These are phyloP conservation scores for Saxidomus purpurata DNA, from an alignment of 1,140 invertebrate genomes.

Conservation along the genomic window DNA sequence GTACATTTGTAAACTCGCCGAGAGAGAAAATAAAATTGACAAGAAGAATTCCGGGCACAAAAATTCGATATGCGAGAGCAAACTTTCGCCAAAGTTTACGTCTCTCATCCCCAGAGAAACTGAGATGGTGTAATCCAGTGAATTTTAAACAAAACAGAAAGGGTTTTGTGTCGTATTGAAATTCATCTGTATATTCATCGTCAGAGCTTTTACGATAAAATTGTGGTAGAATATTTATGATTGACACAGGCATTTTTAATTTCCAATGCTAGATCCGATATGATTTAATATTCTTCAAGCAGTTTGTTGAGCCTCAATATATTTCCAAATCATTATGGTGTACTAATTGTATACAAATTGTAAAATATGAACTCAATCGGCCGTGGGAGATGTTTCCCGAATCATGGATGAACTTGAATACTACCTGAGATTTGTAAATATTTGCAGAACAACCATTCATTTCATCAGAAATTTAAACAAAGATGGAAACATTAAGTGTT, in stretches of 20 bases:
- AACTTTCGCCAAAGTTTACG: background rate
- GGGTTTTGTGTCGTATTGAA: background rate
- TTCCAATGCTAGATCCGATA: background rate
- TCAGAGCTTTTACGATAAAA: background rate
- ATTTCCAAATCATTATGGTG: too few species aligned
- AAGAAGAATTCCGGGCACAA: conserved; percentile 4
- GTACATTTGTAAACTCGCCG: conserved; percentile 22
- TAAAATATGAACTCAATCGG: too few species aligned
- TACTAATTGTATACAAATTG: too few species aligned
- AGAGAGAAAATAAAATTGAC: conserved; percentile 56
- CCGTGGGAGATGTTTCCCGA: background rate
- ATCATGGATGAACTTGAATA: background rate
- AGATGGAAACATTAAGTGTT: background rate
- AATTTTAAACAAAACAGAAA: conserved; percentile 46
- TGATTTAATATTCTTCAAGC: background rate
- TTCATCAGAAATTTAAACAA: conserved; percentile 21
- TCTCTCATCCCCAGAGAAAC: too few species aligned
- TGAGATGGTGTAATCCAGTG: conserved; percentile 44
- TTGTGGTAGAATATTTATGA: conserved; percentile 14
- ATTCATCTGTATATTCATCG: background rate
- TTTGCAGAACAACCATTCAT: background rate
- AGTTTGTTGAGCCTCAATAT: too few species aligned
- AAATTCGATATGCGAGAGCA: background rate
- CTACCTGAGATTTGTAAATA: conserved; percentile 10
- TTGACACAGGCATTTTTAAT: background rate